phyloP scores from a whole-genome alignment of 2,113 vertebrate genomes.

The Danionella cerebrum region DNA sequence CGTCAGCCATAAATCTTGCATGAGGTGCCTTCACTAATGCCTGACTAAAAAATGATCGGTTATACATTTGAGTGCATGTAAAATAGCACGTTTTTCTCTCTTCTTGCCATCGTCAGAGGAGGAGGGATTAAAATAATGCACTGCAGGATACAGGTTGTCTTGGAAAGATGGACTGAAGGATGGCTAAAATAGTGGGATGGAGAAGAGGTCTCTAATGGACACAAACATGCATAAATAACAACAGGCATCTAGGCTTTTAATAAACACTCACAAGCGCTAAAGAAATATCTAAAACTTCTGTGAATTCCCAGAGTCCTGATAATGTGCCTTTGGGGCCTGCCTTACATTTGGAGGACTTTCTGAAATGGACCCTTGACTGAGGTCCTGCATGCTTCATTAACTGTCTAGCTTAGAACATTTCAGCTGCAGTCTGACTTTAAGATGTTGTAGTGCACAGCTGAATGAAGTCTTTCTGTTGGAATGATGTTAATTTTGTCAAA shows the following conservation, averaged over 20 bases:
- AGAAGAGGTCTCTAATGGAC: constrained; percentile 87
- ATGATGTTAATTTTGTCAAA: too few relatives aligned
- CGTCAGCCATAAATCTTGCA: constrained; percentile 91
- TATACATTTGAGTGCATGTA: constrained; percentile 83
- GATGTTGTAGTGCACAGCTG: too few relatives aligned
- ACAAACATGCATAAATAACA: constrained; percentile 92
- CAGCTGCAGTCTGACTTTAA: not conserved
- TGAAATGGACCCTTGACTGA: constrained; percentile 3
- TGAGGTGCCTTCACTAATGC: constrained; percentile 83
- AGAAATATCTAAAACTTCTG: constrained; percentile 10
- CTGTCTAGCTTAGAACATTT: not conserved
- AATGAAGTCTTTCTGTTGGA: too few relatives aligned
- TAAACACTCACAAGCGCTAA: constrained; percentile 37
- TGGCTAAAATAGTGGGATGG: constrained; percentile 66
- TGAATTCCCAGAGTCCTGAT: not conserved
- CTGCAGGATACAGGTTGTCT: constrained; percentile 65
- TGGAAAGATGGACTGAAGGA: constrained; percentile 60
- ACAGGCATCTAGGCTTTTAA: constrained; percentile 63
- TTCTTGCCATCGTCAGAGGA: too few relatives aligned
- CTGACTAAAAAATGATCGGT: constrained; percentile 78
- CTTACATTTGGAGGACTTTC: constrained; percentile 2
- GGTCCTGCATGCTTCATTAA: not conserved
- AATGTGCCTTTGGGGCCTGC: constrained; percentile 15
- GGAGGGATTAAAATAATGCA: constrained; percentile 83
- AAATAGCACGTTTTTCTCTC: constrained; percentile 68